Conservation (phyloP, 92 coral and sea anemone species). For the Paragorgia papillata region DNA sequence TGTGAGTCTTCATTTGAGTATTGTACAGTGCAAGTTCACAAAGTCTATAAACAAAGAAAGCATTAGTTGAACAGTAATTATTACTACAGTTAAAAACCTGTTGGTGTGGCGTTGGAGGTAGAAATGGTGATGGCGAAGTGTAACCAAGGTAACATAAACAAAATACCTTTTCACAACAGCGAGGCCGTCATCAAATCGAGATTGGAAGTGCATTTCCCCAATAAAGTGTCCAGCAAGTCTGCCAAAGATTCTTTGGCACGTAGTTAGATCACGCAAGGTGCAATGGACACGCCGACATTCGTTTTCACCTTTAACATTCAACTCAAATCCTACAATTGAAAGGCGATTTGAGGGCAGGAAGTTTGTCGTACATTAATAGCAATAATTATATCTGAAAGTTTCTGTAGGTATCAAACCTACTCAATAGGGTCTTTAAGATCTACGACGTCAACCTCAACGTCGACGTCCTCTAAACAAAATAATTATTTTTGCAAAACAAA, state of each 20-base stretch:
- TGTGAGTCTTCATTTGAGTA: slow-evolving; percentile 74
- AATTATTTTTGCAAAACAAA: no score
- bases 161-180: slow-evolving; percentile 86
- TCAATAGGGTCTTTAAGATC: no score
- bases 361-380: no score
- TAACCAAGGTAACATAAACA: neutral
- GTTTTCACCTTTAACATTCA: slow-evolving; percentile 70
- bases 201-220: slow-evolving; percentile 93
- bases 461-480: no score
- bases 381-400: no score
- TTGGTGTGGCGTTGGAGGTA: no score
- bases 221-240: slow-evolving; percentile 92
- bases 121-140: no score
- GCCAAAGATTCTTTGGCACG: slow-evolving; percentile 90
- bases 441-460: no score
- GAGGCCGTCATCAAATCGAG: slow-evolving; percentile 92
- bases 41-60: slow-evolving; percentile 53
- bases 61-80: no score
- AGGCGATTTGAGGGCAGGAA: no score
- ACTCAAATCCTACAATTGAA: slow-evolving; percentile 63
- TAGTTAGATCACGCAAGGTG: slow-evolving; percentile 82
- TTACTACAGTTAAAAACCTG: no score
- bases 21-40: slow-evolving; percentile 80
- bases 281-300: slow-evolving; percentile 90
- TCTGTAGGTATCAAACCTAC: no score